These are phyloP conservation scores for Ganaspis brasiliensis DNA, from an alignment of 2,888 invertebrate species.

Conservation along the genomic window DNA sequence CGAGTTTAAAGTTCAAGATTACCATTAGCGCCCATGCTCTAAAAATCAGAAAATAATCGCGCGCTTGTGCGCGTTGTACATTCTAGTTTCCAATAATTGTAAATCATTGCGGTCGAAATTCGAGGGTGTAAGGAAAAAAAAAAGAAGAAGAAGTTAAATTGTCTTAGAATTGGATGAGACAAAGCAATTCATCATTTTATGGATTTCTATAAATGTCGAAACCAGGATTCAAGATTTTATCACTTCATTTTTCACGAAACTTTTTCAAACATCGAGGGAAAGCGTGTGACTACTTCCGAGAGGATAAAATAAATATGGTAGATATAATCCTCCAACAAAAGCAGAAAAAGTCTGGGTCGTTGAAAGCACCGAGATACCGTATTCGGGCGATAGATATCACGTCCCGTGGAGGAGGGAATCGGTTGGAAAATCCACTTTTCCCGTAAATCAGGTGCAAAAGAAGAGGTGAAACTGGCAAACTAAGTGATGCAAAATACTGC, in stretches of 20 bases:
- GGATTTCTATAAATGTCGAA: constrained; percentile 27
- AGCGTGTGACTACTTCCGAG: constrained; percentile 50
- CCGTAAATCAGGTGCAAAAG: constrained; percentile 65
- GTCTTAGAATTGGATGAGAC: neutral
- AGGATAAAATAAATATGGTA: constrained; percentile 64
- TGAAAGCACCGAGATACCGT: constrained; percentile 36
- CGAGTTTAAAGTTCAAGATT: too few relatives aligned
- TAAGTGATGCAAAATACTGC: constrained; percentile 43
- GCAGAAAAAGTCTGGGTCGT: constrained; percentile 40
- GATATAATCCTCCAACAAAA: constrained; percentile 59
- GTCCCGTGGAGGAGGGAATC: constrained; percentile 59
- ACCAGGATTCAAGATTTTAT: constrained; percentile 22
- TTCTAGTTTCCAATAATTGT: too few relatives aligned
- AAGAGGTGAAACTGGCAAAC: constrained; percentile 47
- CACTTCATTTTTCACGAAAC: constrained; percentile 19
- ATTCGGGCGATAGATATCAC: constrained; percentile 43
- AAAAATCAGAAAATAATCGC: too few relatives aligned
- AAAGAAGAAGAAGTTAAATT: neutral
- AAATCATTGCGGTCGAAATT: too few relatives aligned
- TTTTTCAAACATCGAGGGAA: constrained; percentile 36
- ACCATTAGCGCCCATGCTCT: too few relatives aligned
- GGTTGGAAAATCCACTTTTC: constrained; percentile 74
- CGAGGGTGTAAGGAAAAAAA: too few relatives aligned
- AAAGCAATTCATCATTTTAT: neutral
- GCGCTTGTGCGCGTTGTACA: too few relatives aligned